Percentiles rank a stretch among this genome's conserved stretches.
Conservation (phyloP, 2,113 vertebrate species). For the Chaetodon auriga region DNA sequence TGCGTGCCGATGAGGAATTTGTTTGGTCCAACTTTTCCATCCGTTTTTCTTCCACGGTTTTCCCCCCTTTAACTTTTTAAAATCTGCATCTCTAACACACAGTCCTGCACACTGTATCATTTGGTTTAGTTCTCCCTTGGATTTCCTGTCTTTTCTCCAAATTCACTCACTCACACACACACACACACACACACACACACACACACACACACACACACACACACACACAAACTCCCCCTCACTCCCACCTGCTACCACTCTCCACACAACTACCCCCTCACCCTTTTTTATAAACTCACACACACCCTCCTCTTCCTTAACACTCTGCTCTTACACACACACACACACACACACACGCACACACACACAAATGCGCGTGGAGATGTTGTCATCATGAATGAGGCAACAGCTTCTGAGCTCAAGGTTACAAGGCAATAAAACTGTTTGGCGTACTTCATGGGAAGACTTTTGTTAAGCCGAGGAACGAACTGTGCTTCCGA, state of each 20-base stretch:
- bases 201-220: slow-evolving; percentile 22
- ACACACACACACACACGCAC: slow-evolving; percentile 13
- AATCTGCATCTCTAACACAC: background rate
- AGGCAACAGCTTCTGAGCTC: slow-evolving; percentile 75
- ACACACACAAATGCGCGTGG: slow-evolving; percentile 40
- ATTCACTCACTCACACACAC: slow-evolving; percentile 12
- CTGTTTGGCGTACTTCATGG: slow-evolving; percentile 77
- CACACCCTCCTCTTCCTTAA: slow-evolving; percentile 33
- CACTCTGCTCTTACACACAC: slow-evolving; percentile 1
- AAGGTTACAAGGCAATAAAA: slow-evolving; percentile 81
- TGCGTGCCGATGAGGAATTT: too few species aligned
- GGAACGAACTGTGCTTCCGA: slow-evolving; percentile 69
- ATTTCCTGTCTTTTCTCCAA: slow-evolving; percentile 38
- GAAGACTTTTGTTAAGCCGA: slow-evolving; percentile 74
- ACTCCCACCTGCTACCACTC: slow-evolving; percentile 41
- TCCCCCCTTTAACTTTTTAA: too few species aligned
- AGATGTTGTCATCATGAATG: slow-evolving; percentile 71
- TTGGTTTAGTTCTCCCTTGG: slow-evolving; percentile 26
- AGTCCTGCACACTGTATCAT: background rate
- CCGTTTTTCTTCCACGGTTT: too few species aligned
- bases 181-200: slow-evolving; percentile 19
- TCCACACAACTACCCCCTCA: slow-evolving; percentile 21
- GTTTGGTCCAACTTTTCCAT: too few species aligned
- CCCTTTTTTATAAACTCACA: slow-evolving; percentile 20
- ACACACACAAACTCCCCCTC: slow-evolving; percentile 13